Evolutionary conservation across 2,888 invertebrate genomes (phyloP), one percentile per base, ranked within the genome.

Genomic region (Ophioninae sp.): DNA sequence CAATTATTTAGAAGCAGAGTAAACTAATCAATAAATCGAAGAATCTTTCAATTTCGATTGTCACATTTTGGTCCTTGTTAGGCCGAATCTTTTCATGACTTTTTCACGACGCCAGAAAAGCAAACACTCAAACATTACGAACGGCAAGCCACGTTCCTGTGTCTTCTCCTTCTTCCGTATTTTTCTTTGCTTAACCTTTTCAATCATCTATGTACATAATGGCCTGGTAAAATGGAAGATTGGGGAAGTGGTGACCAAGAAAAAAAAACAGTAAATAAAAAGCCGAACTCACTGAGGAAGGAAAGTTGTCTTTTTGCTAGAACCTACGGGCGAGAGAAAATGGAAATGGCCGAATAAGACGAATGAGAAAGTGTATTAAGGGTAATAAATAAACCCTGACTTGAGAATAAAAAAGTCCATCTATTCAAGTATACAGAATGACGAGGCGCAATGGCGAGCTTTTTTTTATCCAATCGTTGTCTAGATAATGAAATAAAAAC

Each of bases 91-190:
- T 20, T 67, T 67, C 44, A 44, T 67, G n/a, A 67, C 44, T 67
- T 67, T 44, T 67, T 67, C 41, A 67, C 67, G 44, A 44, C 20
- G 44, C 67, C 69, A 64, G 22, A 51, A 71, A 61, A 61, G 71
- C 44, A 67, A 67, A 67, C 67, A 67, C 67, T 67, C 67, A 10
- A 67, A 67, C 22, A 67, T 67, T 67, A 67, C 67, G 67, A 44
- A 67, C 10, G 22, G 13, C 67, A 67, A 67, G 44, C 67, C 13
- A 13, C 22, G 20, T 67, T 13, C 22, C 65, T 65, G 65, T 65
- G n/a, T 41, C 22, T 59, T 59, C 8, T 65, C 39, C 64, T 64
- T 39, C 44, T n/a, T 41, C 41, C 7, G 22, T 67, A 41, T 67
- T 67, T 67, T 67, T 44, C 44, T 67, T 67, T 67, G 41, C 67